phyloP scores from a whole-genome alignment of 2,113 vertebrate genomes.

The Lepus americanus region DNA sequence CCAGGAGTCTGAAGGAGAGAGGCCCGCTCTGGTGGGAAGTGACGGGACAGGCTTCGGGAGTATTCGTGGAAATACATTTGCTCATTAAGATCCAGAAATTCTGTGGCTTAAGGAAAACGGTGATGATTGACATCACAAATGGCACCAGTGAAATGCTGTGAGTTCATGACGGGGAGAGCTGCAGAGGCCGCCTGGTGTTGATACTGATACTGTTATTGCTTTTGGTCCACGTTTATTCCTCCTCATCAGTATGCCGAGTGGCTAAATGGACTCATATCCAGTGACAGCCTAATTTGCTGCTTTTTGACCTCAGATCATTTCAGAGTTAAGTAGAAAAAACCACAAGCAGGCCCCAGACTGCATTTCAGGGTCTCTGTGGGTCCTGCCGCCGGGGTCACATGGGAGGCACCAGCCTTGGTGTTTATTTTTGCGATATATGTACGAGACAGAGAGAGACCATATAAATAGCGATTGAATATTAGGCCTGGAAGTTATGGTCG shows the following conservation, averaged over 20 bases:
- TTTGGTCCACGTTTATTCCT: slow-evolving; percentile 1
- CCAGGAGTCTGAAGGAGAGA: background rate
- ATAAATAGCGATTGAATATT: background rate
- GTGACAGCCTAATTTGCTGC: slow-evolving; percentile 50
- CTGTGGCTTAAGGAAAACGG: slow-evolving; percentile 31
- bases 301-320: slow-evolving; percentile 69
- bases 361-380: slow-evolving; percentile 9
- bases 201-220: background rate
- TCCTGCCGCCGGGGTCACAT: slow-evolving; percentile 28
- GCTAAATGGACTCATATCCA: slow-evolving; percentile 39
- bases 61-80: slow-evolving; percentile 1
- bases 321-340: slow-evolving; percentile 69
- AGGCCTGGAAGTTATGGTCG: slow-evolving; percentile 12
- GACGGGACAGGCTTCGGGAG: slow-evolving; percentile 22
- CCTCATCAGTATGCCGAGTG: background rate
- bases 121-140: background rate
- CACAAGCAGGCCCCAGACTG: slow-evolving; percentile 34
- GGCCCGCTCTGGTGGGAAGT: background rate
- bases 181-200: background rate
- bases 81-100: slow-evolving; percentile 18
- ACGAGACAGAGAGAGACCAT: background rate
- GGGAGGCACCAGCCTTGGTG: slow-evolving; percentile 41
- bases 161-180: background rate
- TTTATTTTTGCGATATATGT: slow-evolving; percentile 40
- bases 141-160: background rate